Evolutionary conservation across 2,113 vertebrate genomes (phyloP).

Genomic region (Tyrannus savana): DNA sequence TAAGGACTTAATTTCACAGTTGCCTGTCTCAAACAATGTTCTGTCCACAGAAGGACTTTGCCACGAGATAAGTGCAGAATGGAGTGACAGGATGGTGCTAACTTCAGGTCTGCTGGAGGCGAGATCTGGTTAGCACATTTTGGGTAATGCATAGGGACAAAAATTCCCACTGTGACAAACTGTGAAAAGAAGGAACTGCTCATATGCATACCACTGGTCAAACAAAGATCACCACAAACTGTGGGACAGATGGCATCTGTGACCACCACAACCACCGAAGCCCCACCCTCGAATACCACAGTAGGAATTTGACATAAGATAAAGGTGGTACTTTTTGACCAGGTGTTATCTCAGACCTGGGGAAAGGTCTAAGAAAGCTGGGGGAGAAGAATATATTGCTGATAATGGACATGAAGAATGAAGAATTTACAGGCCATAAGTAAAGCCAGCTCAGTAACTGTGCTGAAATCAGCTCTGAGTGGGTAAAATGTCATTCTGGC

Average conservation of each 20-base stretch:
- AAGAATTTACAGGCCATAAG: background rate
- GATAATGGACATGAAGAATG: background rate
- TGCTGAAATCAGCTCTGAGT: background rate
- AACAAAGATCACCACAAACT: background rate
- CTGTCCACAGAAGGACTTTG: background rate
- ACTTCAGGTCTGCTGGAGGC: background rate
- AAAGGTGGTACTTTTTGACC: background rate
- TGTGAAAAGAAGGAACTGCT: background rate
- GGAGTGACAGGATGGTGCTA: background rate
- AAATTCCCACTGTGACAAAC: background rate
- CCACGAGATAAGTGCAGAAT: background rate
- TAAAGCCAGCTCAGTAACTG: background rate
- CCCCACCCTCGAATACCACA: accelerated
- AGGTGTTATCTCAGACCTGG: accelerated
- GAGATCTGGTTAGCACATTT: background rate
- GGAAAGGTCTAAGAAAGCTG: background rate
- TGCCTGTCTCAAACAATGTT: background rate
- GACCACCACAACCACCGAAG: background rate
- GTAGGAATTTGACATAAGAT: background rate
- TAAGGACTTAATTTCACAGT: background rate
- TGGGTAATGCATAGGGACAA: background rate
- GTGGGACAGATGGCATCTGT: background rate
- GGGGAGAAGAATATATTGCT: background rate
- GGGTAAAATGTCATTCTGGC: background rate
- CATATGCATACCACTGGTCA: background rate